A percentile compares a stretch with the other conserved stretches of the same genome.
These are phyloP conservation scores for Pedionomus torquatus DNA, from an alignment of 2,113 vertebrate species.

Conservation along the genomic window DNA sequence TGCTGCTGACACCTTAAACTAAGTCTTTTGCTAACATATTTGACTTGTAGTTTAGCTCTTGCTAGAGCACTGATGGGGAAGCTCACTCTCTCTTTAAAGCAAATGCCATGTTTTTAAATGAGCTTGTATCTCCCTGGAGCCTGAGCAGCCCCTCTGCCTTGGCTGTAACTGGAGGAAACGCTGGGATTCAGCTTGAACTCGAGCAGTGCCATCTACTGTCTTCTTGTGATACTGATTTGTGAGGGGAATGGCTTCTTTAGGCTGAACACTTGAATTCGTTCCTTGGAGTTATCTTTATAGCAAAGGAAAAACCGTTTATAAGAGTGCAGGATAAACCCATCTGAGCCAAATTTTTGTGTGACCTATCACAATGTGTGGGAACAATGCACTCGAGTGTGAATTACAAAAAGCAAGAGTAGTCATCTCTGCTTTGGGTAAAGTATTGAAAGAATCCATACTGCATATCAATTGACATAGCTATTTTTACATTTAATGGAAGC, in stretches of 20 bases:
- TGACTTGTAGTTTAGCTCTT: background rate
- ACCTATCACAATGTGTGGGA: background rate
- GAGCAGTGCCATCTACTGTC: constrained; percentile 39
- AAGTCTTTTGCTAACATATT: background rate
- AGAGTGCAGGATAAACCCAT: background rate
- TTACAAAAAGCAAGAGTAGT: background rate
- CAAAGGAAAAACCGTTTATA: background rate
- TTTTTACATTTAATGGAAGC: background rate
- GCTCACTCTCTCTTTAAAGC: fast-evolving
- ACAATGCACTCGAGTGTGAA: background rate
- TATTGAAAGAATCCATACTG: background rate
- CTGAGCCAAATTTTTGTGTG: background rate
- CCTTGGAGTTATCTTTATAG: background rate
- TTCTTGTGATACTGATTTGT: fast-evolving
- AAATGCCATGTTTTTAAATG: background rate
- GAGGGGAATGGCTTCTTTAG: background rate
- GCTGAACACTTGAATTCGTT: fast-evolving
- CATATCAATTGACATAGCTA: fast-evolving
- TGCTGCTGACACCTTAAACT: background rate
- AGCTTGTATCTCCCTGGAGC: background rate
- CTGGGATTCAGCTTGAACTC: background rate
- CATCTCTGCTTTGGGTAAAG: background rate
- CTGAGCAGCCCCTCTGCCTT: background rate
- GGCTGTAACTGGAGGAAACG: fast-evolving
- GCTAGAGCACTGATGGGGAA: background rate